Evolutionary conservation across 2,888 invertebrate species (phyloP).

Genomic region (Nematopogon swammerdamellus): DNA sequence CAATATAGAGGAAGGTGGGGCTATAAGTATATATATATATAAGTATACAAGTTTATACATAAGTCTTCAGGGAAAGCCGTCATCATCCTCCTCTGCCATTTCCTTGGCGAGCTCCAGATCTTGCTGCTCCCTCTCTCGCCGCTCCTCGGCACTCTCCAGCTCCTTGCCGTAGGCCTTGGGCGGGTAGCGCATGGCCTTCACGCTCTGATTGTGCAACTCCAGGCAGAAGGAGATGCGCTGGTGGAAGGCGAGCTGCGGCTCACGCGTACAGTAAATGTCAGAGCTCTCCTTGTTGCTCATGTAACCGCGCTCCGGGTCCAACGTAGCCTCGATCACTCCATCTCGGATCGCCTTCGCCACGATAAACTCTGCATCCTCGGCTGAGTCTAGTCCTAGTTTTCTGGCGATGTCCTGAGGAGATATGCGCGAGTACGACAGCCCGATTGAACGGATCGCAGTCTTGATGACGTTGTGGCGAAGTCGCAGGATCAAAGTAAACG

Average conservation of each 20-base stretch:
- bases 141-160: constrained; percentile 94
- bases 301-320: constrained; percentile 93
- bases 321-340: constrained; percentile 96
- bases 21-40: neutral
- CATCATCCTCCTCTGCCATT: constrained; percentile 99
- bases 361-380: constrained; percentile 98
- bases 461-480: constrained; percentile 98
- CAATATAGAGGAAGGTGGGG: neutral
- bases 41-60: neutral
- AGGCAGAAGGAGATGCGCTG: constrained; percentile 96
- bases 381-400: constrained; percentile 90
- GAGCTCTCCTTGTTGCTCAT: constrained; percentile 98
- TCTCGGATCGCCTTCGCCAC: constrained; percentile 97
- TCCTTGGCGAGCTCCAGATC: constrained; percentile 99
- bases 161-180: constrained; percentile 98
- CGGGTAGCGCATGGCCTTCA: constrained; percentile 99
- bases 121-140: constrained; percentile 94
- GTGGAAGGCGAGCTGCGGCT: constrained; percentile 95
- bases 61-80: constrained; percentile 70
- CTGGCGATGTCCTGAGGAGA: constrained; percentile 92
- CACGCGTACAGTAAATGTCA: constrained; percentile 94
- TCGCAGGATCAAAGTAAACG: constrained; percentile 92
- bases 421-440: constrained; percentile 93
- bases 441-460: constrained; percentile 95
- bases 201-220: constrained; percentile 97